phyloP scores from a whole-genome alignment of 2,888 invertebrate species.

The Carcina quercana region DNA sequence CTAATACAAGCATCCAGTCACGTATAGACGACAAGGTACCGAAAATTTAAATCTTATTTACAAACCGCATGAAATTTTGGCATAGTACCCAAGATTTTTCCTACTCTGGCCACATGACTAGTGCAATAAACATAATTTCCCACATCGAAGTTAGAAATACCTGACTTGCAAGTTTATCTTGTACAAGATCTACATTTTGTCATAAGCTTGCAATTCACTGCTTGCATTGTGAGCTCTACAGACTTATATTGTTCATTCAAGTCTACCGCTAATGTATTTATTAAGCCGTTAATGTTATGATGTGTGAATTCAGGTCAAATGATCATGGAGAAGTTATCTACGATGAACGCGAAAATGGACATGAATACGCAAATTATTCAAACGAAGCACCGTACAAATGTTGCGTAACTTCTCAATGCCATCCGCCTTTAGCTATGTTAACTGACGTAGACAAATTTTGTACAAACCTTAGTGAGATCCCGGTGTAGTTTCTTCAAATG shows the following conservation, averaged over 20 bases:
- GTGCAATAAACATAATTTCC: slow-evolving; percentile 34
- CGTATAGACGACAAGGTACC: slow-evolving; percentile 29
- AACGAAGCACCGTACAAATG: slow-evolving; percentile 30
- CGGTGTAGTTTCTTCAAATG: slow-evolving; percentile 88
- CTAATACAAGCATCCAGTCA: slow-evolving; percentile 19
- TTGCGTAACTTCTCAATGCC: slow-evolving; percentile 44
- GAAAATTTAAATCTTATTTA: slow-evolving; percentile 70
- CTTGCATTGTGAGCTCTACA: slow-evolving; percentile 42
- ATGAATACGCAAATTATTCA: slow-evolving; percentile 35
- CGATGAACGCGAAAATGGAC: slow-evolving; percentile 28
- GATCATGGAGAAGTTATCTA: slow-evolving; percentile 45
- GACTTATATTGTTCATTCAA: slow-evolving; percentile 34
- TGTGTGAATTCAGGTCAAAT: slow-evolving; percentile 27
- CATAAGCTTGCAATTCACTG: slow-evolving; percentile 19
- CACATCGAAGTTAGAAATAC: slow-evolving; percentile 31
- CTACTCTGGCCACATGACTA: slow-evolving; percentile 34
- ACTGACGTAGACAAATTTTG: slow-evolving; percentile 6
- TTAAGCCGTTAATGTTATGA: slow-evolving; percentile 45
- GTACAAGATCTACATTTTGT: slow-evolving; percentile 25
- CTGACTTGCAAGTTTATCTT: slow-evolving; percentile 40
- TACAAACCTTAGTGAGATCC: slow-evolving; percentile 81
- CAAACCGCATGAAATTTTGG: slow-evolving; percentile 45
- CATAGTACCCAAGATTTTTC: slow-evolving; percentile 46
- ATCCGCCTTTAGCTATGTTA: slow-evolving; percentile 22
- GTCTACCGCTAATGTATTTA: slow-evolving; percentile 26